phyloP scores from a whole-genome alignment of 2,888 invertebrate species.

The Aromia moschata region DNA sequence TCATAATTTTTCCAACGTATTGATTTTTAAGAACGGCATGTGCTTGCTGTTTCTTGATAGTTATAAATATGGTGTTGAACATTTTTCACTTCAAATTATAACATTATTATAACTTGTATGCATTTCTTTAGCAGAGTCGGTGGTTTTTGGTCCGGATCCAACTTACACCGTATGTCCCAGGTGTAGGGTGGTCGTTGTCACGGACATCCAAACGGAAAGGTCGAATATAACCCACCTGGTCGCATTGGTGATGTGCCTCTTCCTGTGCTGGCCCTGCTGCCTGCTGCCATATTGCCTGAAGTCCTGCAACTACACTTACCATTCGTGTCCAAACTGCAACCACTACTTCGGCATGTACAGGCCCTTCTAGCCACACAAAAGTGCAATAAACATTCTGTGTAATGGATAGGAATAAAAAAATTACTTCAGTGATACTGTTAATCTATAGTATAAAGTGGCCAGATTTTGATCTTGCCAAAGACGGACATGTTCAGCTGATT shows the following conservation, averaged over 20 bases:
- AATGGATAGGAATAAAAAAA: too few species aligned
- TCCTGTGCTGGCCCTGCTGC: conserved; percentile 61
- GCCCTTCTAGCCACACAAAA: conserved; percentile 57
- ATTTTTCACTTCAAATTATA: too few species aligned
- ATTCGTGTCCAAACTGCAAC: conserved; percentile 58
- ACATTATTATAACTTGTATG: too few species aligned
- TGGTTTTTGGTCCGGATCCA: conserved; percentile 57
- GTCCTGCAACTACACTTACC: conserved; percentile 58
- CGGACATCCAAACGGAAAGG: conserved; percentile 51
- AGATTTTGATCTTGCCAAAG: too few species aligned
- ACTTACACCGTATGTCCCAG: conserved; percentile 55
- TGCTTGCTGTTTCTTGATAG: too few species aligned
- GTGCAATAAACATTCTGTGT: too few species aligned
- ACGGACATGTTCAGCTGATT: too few species aligned
- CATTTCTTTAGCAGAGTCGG: conserved; percentile 50
- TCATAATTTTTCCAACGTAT: too few species aligned
- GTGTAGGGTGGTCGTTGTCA: conserved; percentile 56
- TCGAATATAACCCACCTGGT: conserved; percentile 57
- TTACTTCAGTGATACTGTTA: too few species aligned
- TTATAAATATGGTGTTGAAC: too few species aligned
- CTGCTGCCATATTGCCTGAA: conserved; percentile 59
- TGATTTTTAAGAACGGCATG: too few species aligned
- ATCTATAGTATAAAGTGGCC: too few species aligned
- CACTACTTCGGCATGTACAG: conserved; percentile 58
- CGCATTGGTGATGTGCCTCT: conserved; percentile 58